Evolutionary conservation across 1,140 invertebrate genomes (phyloP), one percentile per base, ranked within the genome.

Genomic region (Drosophila sucinea): DNA sequence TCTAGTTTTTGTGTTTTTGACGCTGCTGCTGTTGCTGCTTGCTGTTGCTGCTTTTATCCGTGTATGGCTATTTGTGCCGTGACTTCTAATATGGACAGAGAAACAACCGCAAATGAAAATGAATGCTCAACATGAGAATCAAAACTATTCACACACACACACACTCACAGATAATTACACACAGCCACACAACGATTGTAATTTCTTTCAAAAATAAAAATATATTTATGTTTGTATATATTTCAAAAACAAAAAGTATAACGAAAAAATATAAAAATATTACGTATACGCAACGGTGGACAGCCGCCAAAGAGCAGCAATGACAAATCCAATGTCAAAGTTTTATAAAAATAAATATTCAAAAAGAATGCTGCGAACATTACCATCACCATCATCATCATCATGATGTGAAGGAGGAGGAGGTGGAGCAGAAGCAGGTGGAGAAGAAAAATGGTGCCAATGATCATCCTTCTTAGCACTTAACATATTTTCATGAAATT

Each of bases 281-380:
- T 89, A 89, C 84, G 80, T 83, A 87, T 87, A 87, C 81, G 86
- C 67, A 57, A 70, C 72, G 61, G 73, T 67, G 64, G 71, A 74
- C 68, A 55, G 73, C 40, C 55, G 63, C 54, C 51, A 60, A 60
- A 73, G 44, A 51, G 61, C 77, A 79, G 84, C 89, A 91, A 91
- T 91, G 89, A 91, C 89, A 91, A 86, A 91, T 81, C 81, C 90
- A 91, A 91, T 91, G 90, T 91, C 89, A 90, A 81, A 90, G 78
- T 72, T 81, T 90, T 90, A 90, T 90, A 90, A 90, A 90, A 90
- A 90, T 90, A 90, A 89, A 89, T 90, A 84, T 89, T 89, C n/a
- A 69, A 72, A 77, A 70, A 51, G 44, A 51, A 70, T 56, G 74
- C 54, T 63, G 66, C 44, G 63, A 76, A 51, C 30, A 60, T 38